phyloP scores from a whole-genome alignment of 2,888 invertebrate species.

The Eurois occulta region DNA sequence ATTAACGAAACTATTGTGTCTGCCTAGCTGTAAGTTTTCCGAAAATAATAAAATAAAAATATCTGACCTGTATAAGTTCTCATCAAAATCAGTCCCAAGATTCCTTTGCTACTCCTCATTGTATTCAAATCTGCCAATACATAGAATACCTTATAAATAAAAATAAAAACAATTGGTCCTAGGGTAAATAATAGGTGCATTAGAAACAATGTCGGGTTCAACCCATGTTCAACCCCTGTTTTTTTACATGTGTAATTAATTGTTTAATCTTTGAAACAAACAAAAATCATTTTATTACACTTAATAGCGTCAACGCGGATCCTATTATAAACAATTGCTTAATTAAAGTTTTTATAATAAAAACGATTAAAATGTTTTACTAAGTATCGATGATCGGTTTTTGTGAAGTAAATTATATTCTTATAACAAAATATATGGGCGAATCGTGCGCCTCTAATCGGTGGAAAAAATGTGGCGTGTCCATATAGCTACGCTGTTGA shows the following conservation, averaged over 20 bases:
- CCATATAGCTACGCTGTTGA: neutral
- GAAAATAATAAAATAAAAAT: too few relatives aligned
- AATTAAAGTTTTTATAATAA: conserved; percentile 38
- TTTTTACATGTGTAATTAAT: neutral
- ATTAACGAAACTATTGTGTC: too few relatives aligned
- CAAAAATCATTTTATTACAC: conserved; percentile 31
- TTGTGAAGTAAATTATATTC: conserved; percentile 32
- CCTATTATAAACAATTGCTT: conserved; percentile 25
- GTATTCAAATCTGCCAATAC: too few relatives aligned
- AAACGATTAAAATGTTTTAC: conserved; percentile 24
- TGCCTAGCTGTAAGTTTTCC: too few relatives aligned
- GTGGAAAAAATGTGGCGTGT: conserved; percentile 18
- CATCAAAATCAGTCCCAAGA: too few relatives aligned
- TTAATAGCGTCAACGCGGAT: conserved; percentile 49
- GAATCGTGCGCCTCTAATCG: conserved; percentile 48
- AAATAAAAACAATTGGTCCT: neutral
- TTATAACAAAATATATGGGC: conserved; percentile 25
- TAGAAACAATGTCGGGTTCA: neutral
- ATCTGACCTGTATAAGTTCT: too few relatives aligned
- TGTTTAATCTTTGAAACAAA: neutral
- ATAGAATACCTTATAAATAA: neutral
- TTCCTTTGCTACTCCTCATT: too few relatives aligned
- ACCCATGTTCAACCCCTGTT: neutral
- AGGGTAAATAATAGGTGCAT: neutral
- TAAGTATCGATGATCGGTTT: conserved; percentile 45